Evolutionary conservation across 1,140 invertebrate genomes (phyloP).

Genomic region (Vanessa atalanta): DNA sequence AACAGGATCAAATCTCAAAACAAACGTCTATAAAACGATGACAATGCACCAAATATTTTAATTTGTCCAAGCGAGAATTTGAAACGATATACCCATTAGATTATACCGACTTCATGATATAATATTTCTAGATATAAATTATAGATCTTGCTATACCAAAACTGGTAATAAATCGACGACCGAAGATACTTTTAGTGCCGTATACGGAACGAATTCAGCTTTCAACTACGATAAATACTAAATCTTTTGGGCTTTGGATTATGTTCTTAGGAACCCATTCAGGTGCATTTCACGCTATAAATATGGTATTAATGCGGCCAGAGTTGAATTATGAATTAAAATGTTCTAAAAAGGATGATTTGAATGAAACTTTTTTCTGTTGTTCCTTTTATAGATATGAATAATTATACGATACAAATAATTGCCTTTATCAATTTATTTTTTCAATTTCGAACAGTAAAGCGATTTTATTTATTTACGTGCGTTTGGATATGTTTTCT

Average conservation of each 20-base stretch:
- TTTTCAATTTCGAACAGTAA: too few species aligned
- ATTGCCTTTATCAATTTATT: not conserved
- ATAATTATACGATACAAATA: not conserved
- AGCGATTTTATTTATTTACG: too few species aligned
- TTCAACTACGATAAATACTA: slow-evolving; percentile 37
- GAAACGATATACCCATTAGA: slow-evolving; percentile 12
- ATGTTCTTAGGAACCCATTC: slow-evolving; percentile 43
- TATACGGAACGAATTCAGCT: slow-evolving; percentile 40
- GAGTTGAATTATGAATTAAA: slow-evolving; percentile 19
- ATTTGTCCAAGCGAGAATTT: not conserved
- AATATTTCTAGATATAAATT: slow-evolving; percentile 38
- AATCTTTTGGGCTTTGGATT: slow-evolving; percentile 39
- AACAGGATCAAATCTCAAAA: not conserved
- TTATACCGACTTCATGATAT: slow-evolving; percentile 33
- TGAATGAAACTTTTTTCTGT: not conserved
- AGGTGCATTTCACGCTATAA: slow-evolving; percentile 39
- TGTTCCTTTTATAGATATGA: not conserved
- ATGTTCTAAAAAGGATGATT: slow-evolving; percentile 12
- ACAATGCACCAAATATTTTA: not conserved
- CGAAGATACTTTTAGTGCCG: slow-evolving; percentile 40
- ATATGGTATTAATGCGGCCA: slow-evolving; percentile 28
- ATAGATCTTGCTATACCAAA: slow-evolving; percentile 42
- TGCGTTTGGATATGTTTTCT: too few species aligned
- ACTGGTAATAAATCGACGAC: slow-evolving; percentile 42
- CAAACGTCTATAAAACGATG: not conserved